A percentile compares a stretch with the other conserved stretches of the same genome.
Evolutionary conservation across 2,888 invertebrate genomes (phyloP).

Genomic region (Esperia sulphurella): DNA sequence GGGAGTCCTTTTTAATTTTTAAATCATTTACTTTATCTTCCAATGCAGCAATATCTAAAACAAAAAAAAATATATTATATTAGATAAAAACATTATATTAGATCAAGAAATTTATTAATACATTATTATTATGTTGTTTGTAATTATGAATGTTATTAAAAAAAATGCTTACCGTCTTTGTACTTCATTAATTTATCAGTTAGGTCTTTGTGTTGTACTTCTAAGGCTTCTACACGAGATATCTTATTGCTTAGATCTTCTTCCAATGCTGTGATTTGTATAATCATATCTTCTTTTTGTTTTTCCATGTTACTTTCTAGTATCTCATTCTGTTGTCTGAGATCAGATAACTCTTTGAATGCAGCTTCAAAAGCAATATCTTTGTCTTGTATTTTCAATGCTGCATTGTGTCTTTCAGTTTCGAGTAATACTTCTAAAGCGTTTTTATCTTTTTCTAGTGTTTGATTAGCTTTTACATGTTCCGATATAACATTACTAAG

Average conservation of each 20-base stretch:
- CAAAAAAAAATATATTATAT: neutral
- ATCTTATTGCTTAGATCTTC: constrained; percentile 22
- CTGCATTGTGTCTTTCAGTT: constrained; percentile 20
- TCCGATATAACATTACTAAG: constrained; percentile 37
- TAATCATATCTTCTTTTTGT: neutral
- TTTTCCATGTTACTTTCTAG: constrained; percentile 6
- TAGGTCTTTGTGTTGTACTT: constrained; percentile 24
- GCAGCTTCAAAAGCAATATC: constrained; percentile 6
- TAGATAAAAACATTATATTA: no score
- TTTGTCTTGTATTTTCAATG: constrained; percentile 16
- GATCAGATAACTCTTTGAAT: constrained; percentile 9
- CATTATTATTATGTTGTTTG: no score
- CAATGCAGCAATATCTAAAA: constrained; percentile 5
- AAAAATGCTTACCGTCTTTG: constrained; percentile 27
- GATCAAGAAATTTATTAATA: no score
- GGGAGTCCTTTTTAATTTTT: constrained; percentile 20
- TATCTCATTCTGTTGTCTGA: constrained; percentile 3
- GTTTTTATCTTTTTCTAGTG: constrained; percentile 31
- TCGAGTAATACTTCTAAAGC: constrained; percentile 22
- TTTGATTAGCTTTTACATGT: constrained; percentile 33
- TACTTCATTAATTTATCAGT: constrained; percentile 20
- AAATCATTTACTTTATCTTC: constrained; percentile 28
- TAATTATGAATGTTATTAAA: no score
- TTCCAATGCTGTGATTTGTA: constrained; percentile 4
- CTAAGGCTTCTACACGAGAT: constrained; percentile 19